A percentile compares a stretch with the other conserved stretches of the same genome.
Conservation (phyloP, 2,113 vertebrate species). For the Penelope pileata region DNA sequence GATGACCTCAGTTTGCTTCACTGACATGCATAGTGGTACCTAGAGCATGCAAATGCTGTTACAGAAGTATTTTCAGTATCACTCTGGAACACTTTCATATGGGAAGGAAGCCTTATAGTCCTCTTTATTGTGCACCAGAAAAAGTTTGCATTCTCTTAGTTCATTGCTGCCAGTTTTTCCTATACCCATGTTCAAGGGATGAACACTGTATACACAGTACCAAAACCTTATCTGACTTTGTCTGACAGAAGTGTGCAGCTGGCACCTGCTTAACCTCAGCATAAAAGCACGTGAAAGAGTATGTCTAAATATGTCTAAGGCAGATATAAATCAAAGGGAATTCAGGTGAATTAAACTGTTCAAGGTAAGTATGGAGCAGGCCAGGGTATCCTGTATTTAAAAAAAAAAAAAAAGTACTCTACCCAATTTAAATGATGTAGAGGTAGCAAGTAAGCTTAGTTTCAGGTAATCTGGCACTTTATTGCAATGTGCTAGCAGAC, state of each 20-base stretch:
- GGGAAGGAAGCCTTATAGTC: neutral
- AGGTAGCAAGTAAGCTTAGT: neutral
- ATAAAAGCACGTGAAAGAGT: neutral
- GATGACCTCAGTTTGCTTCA: neutral
- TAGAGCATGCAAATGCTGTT: neutral
- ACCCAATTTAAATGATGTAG: neutral
- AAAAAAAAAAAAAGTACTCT: neutral
- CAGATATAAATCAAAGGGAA: neutral
- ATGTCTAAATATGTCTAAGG: neutral
- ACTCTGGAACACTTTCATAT: neutral
- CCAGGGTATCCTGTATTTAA: neutral
- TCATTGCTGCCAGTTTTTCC: too few species aligned
- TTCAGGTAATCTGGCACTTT: neutral
- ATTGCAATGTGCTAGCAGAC: neutral
- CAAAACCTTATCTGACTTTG: neutral
- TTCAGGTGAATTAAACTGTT: neutral
- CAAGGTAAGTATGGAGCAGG: neutral
- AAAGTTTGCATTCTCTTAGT: neutral
- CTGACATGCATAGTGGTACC: too few species aligned
- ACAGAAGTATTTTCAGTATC: neutral
- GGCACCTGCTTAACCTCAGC: neutral
- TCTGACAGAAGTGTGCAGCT: neutral
- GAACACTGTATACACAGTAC: neutral
- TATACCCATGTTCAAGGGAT: neutral
- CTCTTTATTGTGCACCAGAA: neutral